These are phyloP conservation scores for Xestia sexstrigata DNA, from an alignment of 2,888 invertebrate species.

Conservation along the genomic window DNA sequence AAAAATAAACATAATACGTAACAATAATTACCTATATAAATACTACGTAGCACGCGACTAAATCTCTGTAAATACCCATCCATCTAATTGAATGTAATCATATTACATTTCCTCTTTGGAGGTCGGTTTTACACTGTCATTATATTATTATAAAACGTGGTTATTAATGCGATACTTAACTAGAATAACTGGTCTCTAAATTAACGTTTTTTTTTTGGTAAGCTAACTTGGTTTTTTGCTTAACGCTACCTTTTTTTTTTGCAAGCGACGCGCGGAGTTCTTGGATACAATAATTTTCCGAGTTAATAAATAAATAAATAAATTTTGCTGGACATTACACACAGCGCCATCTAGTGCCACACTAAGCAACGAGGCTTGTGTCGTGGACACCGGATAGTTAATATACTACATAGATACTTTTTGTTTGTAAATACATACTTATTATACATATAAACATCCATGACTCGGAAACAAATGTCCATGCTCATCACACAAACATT, in stretches of 20 bases:
- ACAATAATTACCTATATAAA: background rate
- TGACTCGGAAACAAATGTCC: too few species aligned
- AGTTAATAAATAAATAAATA: too few species aligned
- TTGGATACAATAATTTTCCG: background rate
- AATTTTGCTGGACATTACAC: too few species aligned
- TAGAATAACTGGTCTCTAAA: background rate
- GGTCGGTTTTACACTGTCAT: background rate
- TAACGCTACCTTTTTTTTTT: background rate
- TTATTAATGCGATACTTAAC: background rate
- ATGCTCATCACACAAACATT: too few species aligned
- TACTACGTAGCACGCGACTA: conserved; percentile 23
- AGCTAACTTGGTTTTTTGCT: background rate
- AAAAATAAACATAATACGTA: background rate
- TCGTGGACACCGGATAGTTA: too few species aligned
- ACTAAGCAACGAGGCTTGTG: too few species aligned
- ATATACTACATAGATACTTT: too few species aligned
- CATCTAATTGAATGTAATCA: conserved; percentile 14
- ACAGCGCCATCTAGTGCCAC: too few species aligned
- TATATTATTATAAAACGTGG: background rate
- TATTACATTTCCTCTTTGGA: background rate
- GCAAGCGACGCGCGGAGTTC: background rate
- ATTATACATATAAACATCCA: too few species aligned
- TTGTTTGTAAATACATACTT: too few species aligned
- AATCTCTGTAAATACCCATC: conserved; percentile 15
- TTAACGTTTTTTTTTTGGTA: background rate